phyloP scores from a whole-genome alignment of 64 coral and sea anemone species.

The Montipora cactus region DNA sequence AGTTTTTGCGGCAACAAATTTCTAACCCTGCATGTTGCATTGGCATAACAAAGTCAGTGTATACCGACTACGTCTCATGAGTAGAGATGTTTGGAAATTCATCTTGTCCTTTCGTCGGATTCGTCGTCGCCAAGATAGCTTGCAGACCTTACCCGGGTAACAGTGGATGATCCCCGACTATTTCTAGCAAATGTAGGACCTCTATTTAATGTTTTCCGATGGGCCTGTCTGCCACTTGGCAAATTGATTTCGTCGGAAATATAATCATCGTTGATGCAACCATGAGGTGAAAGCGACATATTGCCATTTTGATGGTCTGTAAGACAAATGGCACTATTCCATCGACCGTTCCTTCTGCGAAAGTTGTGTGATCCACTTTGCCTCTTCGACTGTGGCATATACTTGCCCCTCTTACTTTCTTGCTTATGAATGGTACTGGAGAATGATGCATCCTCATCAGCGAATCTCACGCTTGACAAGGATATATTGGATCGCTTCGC shows the following conservation, averaged over 20 bases:
- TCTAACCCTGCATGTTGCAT: too few species aligned
- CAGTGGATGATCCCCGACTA: background rate
- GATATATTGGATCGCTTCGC: constrained; percentile 8
- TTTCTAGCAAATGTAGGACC: background rate
- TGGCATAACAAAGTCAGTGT: too few species aligned
- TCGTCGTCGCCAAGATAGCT: constrained; percentile 45
- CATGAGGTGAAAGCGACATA: background rate
- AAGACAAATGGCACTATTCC: constrained; percentile 39
- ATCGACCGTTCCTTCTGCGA: background rate
- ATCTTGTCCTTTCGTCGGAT: background rate
- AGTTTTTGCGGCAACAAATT: too few species aligned
- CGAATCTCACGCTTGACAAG: constrained; percentile 55
- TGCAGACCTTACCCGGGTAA: constrained; percentile 10
- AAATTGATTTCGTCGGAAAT: constrained; percentile 15
- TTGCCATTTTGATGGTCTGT: constrained; percentile 33
- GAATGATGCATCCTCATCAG: constrained; percentile 36
- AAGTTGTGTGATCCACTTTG: background rate
- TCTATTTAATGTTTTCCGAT: background rate
- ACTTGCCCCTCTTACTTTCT: background rate
- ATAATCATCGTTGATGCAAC: constrained; percentile 3
- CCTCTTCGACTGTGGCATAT: background rate
- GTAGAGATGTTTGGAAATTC: background rate
- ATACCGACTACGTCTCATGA: too few species aligned
- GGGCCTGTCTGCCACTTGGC: background rate
- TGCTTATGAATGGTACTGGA: background rate